Percentiles rank a stretch among this genome's conserved stretches.
phyloP scores from a whole-genome alignment of 1,140 invertebrate genomes.

The Atopsyche davidsoni region DNA sequence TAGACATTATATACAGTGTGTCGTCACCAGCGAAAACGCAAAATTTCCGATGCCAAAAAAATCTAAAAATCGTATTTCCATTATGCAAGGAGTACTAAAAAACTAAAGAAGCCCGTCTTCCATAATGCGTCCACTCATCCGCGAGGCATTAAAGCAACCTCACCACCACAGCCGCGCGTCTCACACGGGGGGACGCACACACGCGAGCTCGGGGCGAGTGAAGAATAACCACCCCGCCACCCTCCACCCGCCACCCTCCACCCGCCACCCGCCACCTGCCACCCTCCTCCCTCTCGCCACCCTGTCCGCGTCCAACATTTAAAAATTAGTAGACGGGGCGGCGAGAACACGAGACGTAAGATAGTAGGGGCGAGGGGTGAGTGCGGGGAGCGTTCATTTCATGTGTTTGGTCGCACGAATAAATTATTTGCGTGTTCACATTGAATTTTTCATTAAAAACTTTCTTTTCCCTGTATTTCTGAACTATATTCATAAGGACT shows the following conservation, averaged over 20 bases:
- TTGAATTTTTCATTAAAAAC: too few relatives aligned
- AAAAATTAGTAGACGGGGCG: slow-evolving; percentile 19
- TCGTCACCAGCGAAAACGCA: too few relatives aligned
- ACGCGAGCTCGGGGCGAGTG: slow-evolving; percentile 8
- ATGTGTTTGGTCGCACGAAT: too few relatives aligned
- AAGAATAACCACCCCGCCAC: slow-evolving; percentile 20
- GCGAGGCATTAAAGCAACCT: slow-evolving; percentile 17
- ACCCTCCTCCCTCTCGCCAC: background rate
- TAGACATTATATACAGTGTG: too few relatives aligned
- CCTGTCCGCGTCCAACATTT: slow-evolving; percentile 10
- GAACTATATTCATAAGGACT: too few relatives aligned
- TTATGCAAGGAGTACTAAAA: too few relatives aligned
- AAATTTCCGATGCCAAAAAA: too few relatives aligned
- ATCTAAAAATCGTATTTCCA: too few relatives aligned
- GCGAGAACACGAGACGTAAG: background rate
- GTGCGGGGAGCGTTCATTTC: too few relatives aligned
- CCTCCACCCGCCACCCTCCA: background rate
- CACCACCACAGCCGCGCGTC: slow-evolving; percentile 2
- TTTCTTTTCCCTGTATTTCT: too few relatives aligned
- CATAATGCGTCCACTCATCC: slow-evolving; percentile 17
- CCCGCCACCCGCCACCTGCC: background rate
- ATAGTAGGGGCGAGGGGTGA: too few relatives aligned
- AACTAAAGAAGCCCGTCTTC: slow-evolving; percentile 10
- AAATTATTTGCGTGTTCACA: too few relatives aligned
- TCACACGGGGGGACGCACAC: slow-evolving; percentile 4